Conservation (phyloP, 2,888 invertebrate species). For the Epirrhoe alternata region DNA sequence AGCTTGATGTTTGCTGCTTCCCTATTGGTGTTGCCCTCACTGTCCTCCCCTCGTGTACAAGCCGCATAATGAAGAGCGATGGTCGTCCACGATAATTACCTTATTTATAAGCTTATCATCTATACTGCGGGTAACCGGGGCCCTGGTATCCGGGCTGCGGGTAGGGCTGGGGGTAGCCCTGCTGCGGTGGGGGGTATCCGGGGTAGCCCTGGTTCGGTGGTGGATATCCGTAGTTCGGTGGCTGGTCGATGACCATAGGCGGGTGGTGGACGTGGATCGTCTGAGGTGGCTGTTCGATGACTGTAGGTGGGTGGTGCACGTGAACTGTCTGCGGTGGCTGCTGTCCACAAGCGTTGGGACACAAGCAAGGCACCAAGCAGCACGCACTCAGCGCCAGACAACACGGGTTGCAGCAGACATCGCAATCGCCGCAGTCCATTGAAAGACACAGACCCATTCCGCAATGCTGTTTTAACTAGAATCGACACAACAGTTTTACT, state of each 20-base stretch:
- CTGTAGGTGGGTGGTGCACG: conserved; percentile 68
- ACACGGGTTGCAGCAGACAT: conserved; percentile 75
- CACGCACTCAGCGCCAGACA: conserved; percentile 76
- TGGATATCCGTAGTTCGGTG: conserved; percentile 54
- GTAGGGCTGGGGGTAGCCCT: conserved; percentile 45
- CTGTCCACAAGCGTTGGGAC: conserved; percentile 78
- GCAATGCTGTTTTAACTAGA: conserved; percentile 62
- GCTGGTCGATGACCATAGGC: conserved; percentile 24
- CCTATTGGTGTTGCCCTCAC: no score
- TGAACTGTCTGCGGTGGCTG: conserved; percentile 70
- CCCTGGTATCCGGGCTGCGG: conserved; percentile 27
- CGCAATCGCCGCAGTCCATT: conserved; percentile 75
- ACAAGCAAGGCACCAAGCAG: conserved; percentile 75
- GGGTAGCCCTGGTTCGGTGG: conserved; percentile 60
- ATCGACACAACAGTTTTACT: conserved; percentile 52
- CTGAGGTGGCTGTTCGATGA: conserved; percentile 60
- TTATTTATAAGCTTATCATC: conserved; percentile 59
- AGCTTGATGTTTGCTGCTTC: no score
- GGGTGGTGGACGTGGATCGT: conserved; percentile 47
- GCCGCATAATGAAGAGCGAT: conserved; percentile 5
- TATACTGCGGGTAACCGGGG: conserved; percentile 49
- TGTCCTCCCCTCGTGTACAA: no score
- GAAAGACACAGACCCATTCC: conserved; percentile 79
- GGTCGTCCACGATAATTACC: conserved; percentile 49
- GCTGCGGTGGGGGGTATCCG: conserved; percentile 51